These are phyloP conservation scores for Hycleus cichorii DNA, from an alignment of 1,140 invertebrate genomes.

Conservation along the genomic window DNA sequence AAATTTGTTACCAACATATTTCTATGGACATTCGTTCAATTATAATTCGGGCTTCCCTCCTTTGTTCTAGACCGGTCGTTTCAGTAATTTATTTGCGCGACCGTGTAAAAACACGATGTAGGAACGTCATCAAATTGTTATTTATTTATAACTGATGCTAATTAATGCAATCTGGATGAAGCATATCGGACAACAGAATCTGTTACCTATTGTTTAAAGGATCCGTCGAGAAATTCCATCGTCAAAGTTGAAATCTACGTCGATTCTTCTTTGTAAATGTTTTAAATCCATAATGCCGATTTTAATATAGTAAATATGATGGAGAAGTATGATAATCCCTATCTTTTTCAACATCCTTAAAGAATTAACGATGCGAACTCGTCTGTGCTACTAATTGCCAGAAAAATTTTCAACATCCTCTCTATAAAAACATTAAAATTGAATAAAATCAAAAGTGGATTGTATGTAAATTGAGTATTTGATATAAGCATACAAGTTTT, in stretches of 20 bases:
- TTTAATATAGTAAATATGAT: too few species aligned
- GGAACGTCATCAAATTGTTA: constrained; percentile 25
- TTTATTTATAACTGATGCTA: constrained; percentile 30
- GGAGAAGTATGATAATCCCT: constrained; percentile 4
- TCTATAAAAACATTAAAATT: constrained; percentile 6
- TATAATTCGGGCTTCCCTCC: constrained; percentile 8
- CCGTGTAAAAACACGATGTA: constrained; percentile 18
- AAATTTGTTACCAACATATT: constrained; percentile 5
- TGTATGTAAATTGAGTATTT: constrained; percentile 12
- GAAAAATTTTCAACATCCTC: constrained; percentile 15
- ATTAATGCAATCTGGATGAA: constrained; percentile 22
- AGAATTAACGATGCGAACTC: constrained; percentile 22
- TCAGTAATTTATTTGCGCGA: constrained; percentile 9
- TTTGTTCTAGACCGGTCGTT: constrained; percentile 8
- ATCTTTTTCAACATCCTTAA: constrained; percentile 20
- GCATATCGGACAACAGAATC: constrained; percentile 22
- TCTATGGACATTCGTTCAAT: constrained; percentile 1
- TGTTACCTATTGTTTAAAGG: constrained; percentile 31
- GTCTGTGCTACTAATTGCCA: constrained; percentile 16
- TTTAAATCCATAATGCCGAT: background rate
- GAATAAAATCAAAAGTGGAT: background rate
- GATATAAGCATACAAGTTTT: background rate
- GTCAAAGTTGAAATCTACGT: constrained; percentile 17
- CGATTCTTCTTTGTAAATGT: background rate
- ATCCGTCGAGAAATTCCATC: constrained; percentile 32